Evolutionary conservation across 2,113 vertebrate species (phyloP), one percentile per base, ranked within the genome.

Genomic region (Pedetes capensis): DNA sequence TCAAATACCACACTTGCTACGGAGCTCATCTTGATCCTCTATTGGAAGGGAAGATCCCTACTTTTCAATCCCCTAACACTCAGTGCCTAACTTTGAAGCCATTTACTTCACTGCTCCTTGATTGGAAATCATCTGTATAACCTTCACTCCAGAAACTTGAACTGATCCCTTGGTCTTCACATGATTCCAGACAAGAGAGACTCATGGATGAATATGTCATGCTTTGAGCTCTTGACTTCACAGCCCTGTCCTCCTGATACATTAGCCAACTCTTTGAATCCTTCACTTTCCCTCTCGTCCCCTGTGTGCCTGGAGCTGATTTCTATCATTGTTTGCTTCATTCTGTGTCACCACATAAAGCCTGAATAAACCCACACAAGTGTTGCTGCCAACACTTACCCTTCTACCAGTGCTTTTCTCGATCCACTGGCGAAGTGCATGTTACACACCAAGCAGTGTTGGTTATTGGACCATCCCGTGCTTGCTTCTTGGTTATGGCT

Each of bases 61-160:
- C 23, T 71, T 57, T 68, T 78, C 17, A 47, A 18, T 17, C 4
- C 32, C 80, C 17, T 68, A 7, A 42, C 5, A 29, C 37, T 61
- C 6, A 14, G 44, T 39, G 34, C 8, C 4, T 64, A n/a, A n/a
- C 23, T 66, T 9, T 32, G 59, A 89, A 88, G 18, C 23, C 23
- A 22, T n/a, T 25, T 76, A 22, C 14, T 2, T 86, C 59, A 37
- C 27, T 74, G 2, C 9, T 20, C 42, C 39, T 32, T 79, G 42
- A 82, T 1, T 92, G 68, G 42, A 66, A 64, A 44, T 74, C 34
- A 57, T 75, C 75, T 93, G 82, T 20, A 55, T 80, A 75, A 64
- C 82, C 86, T 81, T 63, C 22, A 53, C 39, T 29, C 22, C 10
- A 29, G 17, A 69, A 83, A 57, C 18, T 39, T 79, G 49, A 76